These are phyloP conservation scores for Micronycteris hirsuta DNA, from an alignment of 2,113 vertebrate genomes.

Conservation along the genomic window DNA sequence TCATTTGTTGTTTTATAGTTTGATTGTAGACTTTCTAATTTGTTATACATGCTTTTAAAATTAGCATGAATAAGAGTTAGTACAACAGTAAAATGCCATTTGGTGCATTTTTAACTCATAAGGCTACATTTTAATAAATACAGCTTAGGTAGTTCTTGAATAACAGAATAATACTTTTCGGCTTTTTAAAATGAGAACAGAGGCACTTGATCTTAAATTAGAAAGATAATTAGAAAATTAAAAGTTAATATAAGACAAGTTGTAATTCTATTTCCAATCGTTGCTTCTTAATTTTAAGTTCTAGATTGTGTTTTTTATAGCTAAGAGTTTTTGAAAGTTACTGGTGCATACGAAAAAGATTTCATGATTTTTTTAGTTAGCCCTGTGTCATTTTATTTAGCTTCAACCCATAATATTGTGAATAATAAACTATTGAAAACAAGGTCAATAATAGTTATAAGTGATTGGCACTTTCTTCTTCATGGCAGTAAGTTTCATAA, in stretches of 20 bases:
- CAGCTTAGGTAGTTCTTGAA: not conserved
- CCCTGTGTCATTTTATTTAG: not conserved
- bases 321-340: not conserved
- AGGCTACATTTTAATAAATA: constrained; percentile 18
- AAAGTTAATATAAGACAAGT: constrained; percentile 11
- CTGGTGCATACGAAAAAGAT: not conserved
- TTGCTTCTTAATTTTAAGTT: not conserved
- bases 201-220: not conserved
- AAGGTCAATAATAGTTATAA: not conserved
- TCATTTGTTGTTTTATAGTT: not conserved
- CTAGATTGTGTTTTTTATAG: not conserved
- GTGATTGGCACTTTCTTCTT: not conserved
- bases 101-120: constrained; percentile 27
- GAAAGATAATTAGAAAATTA: not conserved
- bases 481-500: not conserved
- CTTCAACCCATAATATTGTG: not conserved
- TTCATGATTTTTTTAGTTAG: constrained; percentile 18
- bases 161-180: not conserved
- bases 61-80: not conserved
- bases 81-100: not conserved
- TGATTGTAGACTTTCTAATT: not conserved
- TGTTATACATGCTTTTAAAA: not conserved
- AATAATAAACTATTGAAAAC: not conserved
- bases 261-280: not conserved
- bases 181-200: constrained; percentile 24